Conservation (phyloP, 1,140 invertebrate species). For the Hyposmocoma kahamanoa region DNA sequence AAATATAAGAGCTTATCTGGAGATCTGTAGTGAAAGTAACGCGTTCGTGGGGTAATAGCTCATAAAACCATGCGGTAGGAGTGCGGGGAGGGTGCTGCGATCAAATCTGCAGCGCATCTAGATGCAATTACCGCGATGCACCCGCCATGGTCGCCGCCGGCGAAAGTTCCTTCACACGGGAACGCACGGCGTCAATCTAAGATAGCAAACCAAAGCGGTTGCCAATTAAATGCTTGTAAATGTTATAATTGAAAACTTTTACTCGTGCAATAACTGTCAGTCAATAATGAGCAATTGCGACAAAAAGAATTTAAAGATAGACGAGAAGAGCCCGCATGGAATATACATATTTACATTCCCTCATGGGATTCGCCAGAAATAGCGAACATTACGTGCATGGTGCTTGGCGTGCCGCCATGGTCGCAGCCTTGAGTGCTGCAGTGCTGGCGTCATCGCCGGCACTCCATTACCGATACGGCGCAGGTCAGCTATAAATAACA, state of each 20-base stretch:
- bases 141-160: neutral
- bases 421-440: conserved; percentile 2
- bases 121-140: neutral
- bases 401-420: conserved; percentile 2
- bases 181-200: too few species aligned
- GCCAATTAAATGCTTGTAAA: neutral
- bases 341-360: too few species aligned
- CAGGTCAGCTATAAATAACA: too few species aligned
- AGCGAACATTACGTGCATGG: neutral
- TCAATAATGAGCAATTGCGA: neutral
- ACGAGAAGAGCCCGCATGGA: neutral
- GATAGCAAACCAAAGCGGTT: too few species aligned
- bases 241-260: neutral
- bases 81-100: neutral
- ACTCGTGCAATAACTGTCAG: neutral
- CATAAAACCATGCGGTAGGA: neutral
- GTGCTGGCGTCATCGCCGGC: neutral
- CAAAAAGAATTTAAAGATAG: neutral
- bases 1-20: too few species aligned
- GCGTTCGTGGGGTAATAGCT: neutral
- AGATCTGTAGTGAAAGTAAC: too few species aligned
- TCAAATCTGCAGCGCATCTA: neutral
- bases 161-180: too few species aligned
- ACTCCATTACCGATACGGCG: neutral
- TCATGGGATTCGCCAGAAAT: too few species aligned